Conservation (phyloP, 2,888 invertebrate species). For the Theristus sp. region DNA sequence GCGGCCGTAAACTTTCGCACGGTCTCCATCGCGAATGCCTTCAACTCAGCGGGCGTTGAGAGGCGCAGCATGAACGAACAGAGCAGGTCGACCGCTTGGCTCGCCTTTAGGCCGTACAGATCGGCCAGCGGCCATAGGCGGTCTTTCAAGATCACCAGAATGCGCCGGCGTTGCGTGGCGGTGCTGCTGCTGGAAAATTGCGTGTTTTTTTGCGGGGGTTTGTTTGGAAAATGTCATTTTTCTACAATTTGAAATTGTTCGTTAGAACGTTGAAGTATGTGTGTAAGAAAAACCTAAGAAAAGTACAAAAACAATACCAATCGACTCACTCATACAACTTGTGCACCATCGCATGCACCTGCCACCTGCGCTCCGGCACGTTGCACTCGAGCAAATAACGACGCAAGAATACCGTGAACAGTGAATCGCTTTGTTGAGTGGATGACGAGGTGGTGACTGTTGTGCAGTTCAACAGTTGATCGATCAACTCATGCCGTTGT, state of each 20-base stretch:
- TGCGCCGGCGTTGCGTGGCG: slow-evolving; percentile 45
- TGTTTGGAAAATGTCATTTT: too few relatives aligned
- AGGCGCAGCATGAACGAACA: slow-evolving; percentile 80
- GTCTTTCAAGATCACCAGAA: slow-evolving; percentile 63
- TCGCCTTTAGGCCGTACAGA: slow-evolving; percentile 74
- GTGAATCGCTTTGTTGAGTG: too few relatives aligned
- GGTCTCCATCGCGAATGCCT: slow-evolving; percentile 9
- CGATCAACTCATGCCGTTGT: too few relatives aligned
- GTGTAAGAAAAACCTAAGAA: neutral
- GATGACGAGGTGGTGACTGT: too few relatives aligned
- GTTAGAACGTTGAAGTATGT: neutral
- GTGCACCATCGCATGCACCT: slow-evolving; percentile 51
- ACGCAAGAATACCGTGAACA: slow-evolving; percentile 64
- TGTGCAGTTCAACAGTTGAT: too few relatives aligned
- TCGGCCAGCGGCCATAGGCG: slow-evolving; percentile 72
- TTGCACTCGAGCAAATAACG: slow-evolving; percentile 83
- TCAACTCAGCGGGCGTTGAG: slow-evolving; percentile 14
- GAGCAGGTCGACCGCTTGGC: slow-evolving; percentile 85
- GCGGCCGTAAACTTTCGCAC: slow-evolving; percentile 1
- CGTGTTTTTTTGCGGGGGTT: neutral
- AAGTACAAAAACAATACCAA: neutral
- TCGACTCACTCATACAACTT: slow-evolving; percentile 13
- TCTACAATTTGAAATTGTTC: too few relatives aligned
- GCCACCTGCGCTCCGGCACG: slow-evolving; percentile 77
- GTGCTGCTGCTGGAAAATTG: neutral